Evolutionary conservation across 2,888 invertebrate genomes (phyloP).

Genomic region (Molanna angustata): DNA sequence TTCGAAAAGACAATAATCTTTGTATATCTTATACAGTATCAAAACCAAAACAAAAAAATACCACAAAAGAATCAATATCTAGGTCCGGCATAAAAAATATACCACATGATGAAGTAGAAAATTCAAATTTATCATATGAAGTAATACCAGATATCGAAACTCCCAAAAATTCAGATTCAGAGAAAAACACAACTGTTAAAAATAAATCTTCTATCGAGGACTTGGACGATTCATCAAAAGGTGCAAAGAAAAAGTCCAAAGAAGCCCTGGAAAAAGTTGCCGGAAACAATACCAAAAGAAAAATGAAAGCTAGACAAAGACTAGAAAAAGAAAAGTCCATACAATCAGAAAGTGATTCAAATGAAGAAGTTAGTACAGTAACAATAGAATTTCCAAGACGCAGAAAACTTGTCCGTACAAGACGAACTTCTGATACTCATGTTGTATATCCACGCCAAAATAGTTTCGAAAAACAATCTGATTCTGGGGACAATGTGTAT

Average conservation of each 20-base stretch:
- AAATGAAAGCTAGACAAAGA: constrained; percentile 49
- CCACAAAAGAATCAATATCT: neutral
- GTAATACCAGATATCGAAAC: neutral
- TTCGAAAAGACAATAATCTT: constrained; percentile 24
- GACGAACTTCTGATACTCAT: constrained; percentile 48
- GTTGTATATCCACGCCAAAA: constrained; percentile 30
- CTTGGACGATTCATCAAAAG: constrained; percentile 24
- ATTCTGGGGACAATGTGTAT: constrained; percentile 40
- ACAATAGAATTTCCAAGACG: constrained; percentile 53
- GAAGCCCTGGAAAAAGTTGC: constrained; percentile 24
- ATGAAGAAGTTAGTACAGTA: constrained; percentile 50
- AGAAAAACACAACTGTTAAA: neutral
- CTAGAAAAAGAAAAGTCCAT: constrained; percentile 53
- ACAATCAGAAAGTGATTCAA: constrained; percentile 52
- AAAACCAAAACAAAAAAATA: constrained; percentile 18
- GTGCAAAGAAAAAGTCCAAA: constrained; percentile 27
- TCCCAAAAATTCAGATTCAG: constrained; percentile 32
- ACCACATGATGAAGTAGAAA: neutral
- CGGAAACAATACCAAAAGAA: constrained; percentile 46
- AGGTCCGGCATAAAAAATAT: neutral
- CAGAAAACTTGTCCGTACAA: constrained; percentile 43
- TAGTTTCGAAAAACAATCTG: constrained; percentile 28
- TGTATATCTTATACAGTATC: constrained; percentile 27
- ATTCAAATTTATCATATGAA: neutral
- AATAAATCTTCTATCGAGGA: constrained; percentile 42